phyloP scores from a whole-genome alignment of 2,113 vertebrate genomes.

The Cebidichthys violaceus region DNA sequence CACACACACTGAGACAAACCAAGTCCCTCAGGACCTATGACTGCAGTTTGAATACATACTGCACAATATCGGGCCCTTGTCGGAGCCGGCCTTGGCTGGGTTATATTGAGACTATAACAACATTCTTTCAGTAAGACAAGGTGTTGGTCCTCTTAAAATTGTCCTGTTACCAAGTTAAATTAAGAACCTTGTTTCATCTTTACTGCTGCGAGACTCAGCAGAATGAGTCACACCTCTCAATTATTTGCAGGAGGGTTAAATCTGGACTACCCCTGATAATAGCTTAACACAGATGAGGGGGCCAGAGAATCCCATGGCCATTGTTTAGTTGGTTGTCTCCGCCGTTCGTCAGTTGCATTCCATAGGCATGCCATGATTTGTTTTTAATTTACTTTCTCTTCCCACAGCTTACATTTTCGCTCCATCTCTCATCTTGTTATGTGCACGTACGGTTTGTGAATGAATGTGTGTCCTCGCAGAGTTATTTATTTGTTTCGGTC shows the following conservation, averaged over 20 bases:
- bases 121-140: conserved; percentile 53
- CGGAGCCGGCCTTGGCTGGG: conserved; percentile 40
- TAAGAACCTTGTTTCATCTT: conserved; percentile 40
- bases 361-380: conserved; percentile 62
- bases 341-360: conserved; percentile 54
- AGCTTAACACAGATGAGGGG: conserved; percentile 47
- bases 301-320: conserved; percentile 40
- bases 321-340: conserved; percentile 65
- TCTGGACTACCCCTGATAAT: conserved; percentile 43
- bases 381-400: conserved; percentile 77
- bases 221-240: conserved; percentile 29
- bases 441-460: conserved; percentile 52
- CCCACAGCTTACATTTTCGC: conserved; percentile 73
- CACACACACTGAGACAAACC: conserved; percentile 55
- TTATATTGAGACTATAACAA: conserved; percentile 58
- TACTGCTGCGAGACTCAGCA: conserved; percentile 12
- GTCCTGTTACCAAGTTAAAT: conserved; percentile 49
- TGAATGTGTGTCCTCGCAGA: conserved; percentile 58
- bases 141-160: conserved; percentile 40
- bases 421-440: conserved; percentile 68
- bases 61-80: conserved; percentile 40
- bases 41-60: conserved; percentile 67
- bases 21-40: conserved; percentile 60
- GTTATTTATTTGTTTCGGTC: conserved; percentile 78
- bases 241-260: conserved; percentile 17